Base-by-base conservation (phyloP, 1,140 invertebrate species). In the Bombus pyrosoma region DNA sequence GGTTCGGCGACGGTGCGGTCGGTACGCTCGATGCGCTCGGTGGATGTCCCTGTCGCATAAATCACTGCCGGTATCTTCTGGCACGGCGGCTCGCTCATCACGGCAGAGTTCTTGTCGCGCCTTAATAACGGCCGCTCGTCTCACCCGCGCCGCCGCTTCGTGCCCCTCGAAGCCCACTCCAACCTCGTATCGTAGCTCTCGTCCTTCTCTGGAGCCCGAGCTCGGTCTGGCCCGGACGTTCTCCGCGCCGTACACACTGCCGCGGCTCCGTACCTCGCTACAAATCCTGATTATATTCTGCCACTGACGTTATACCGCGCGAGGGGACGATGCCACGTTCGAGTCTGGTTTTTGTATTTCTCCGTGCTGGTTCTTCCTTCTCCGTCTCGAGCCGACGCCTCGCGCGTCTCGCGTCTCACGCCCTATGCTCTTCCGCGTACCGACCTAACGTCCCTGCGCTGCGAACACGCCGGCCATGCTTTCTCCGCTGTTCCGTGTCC, bases 271-370 rank as follows among this genome's bases (percentile, higher is more conserved):
- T 82, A 76, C 92, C 90, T 93, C 92, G 94, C 95, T 95, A 95
- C 94, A 95, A 95, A 95, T 95, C 94, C 94, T 95, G 95, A 95
- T 95, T 95, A 95, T 95, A 94, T 91, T 94, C 94, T 95, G 95
- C 95, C 92, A 95, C 91, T 95, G 95, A 95, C 95, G 92, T 95
- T 94, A 91, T 92, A 93, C 91, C 91, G 91, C 91, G 75, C n/a
- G 91, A 92, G 93, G 93, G 93, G 91, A 90, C 92, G 92, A 94
- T 92, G 93, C 91, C 88, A 91, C 92, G 91, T 94, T 91, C 90
- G 93, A 94, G 93, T 94, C 94, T 95, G 94, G 91, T 95, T 95
- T 95, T 95, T 95, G 94, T 95, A 95, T 93, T 92, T 91, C 89
- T 89, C 86, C 89, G 69, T 78, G 80, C 74, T 71, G 79, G 74